Evolutionary conservation across 1,140 invertebrate species (phyloP), one percentile per base, ranked within the genome.

Genomic region (Musca domestica): DNA sequence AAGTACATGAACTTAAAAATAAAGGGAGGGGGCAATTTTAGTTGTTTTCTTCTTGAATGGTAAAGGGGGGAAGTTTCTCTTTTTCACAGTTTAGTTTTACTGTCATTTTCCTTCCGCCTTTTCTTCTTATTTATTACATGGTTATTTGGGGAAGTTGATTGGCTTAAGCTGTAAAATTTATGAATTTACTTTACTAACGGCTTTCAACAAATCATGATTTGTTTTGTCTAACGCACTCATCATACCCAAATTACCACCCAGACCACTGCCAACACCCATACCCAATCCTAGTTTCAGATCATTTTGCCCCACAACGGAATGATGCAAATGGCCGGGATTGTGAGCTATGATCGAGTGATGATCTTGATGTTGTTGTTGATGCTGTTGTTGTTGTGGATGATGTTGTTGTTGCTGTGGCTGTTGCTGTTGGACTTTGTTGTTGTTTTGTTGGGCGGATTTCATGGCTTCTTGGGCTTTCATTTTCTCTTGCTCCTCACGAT

Each of bases 401-500:
- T 86, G 85, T 66, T 85, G 87, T 72, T 88, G 87, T 71, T 88
- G 87, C 69, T 85, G 85, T 68, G 87, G 87, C 74, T 76, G 72
- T 77, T 82, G 83, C 80, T 84, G 74, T 77, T 82, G 74, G 78
- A 80, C 66, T 66, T 22, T 77, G 74, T 71, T 83, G 70, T 23
- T 83, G 73, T 89, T 88, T 80, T 92, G 86, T 80, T 91, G 90
- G 66, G 89, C 89, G 79, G 92, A 90, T 82, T 92, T 93, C 83
- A 92, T 91, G 70, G 91, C 90, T 80, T 94, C 92, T 83, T 94
- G 92, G 74, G 94, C 92, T 83, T 95, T 95, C 86, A 94, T 91
- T 80, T 92, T 87, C 74, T 95, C 93, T 78, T 95, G 93, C 78
- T 96, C 94, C 79, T 95, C 93, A 46, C 93, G 86, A 76, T 96